Evolutionary conservation across 2,113 vertebrate species (phyloP).

Genomic region (Chlamydotis undulata): DNA sequence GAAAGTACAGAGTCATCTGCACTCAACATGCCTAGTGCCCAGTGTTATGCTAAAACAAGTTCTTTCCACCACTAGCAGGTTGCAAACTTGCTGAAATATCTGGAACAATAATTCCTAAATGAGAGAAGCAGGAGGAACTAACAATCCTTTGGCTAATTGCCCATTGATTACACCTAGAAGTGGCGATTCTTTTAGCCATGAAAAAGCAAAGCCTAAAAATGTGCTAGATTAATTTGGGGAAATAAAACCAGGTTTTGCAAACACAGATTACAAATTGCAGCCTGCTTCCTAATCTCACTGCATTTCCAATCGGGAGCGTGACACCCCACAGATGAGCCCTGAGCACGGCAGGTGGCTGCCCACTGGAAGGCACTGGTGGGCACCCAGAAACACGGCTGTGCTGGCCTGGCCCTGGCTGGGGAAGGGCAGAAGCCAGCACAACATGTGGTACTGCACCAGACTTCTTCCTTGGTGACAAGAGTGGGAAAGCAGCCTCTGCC

Average conservation of each 20-base stretch:
- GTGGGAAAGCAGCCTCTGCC: not conserved
- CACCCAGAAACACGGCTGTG: not conserved
- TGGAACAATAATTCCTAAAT: not conserved
- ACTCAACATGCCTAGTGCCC: not conserved
- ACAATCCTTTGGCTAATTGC: not conserved
- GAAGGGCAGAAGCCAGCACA: not conserved
- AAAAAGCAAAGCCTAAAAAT: not conserved
- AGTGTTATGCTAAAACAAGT: not conserved
- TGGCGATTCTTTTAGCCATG: not conserved
- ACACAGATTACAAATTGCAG: not conserved
- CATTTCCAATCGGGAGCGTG: not conserved
- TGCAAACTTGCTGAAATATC: not conserved
- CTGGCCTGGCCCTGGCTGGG: fast-evolving
- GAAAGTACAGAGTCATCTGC: not conserved
- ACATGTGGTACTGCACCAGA: not conserved
- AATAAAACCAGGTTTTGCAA: not conserved
- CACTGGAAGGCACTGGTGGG: not conserved
- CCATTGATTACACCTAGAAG: not conserved
- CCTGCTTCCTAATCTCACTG: not conserved
- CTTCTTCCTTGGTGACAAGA: not conserved
- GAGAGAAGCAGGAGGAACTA: not conserved
- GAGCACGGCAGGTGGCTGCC: not conserved
- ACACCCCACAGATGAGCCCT: not conserved
- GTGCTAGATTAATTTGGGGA: not conserved
- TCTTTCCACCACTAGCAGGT: not conserved